phyloP scores from a whole-genome alignment of 2,888 invertebrate species.

The Alentia gelatinosa region DNA sequence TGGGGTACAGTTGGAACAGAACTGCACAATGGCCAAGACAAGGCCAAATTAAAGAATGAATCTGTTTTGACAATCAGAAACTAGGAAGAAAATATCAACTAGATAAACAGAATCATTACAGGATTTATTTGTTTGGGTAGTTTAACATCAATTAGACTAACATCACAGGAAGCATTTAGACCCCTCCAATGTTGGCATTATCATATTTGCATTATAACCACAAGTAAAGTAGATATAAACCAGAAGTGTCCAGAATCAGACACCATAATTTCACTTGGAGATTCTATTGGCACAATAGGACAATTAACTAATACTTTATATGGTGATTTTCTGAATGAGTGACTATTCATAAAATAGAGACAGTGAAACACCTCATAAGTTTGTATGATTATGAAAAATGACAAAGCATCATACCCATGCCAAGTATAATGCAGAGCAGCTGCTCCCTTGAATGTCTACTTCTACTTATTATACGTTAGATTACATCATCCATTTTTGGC shows the following conservation, averaged over 20 bases:
- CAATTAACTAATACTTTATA: not conserved
- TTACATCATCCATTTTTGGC: not conserved
- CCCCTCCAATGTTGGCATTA: no score
- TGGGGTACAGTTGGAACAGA: not conserved
- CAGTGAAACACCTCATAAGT: constrained; percentile 8
- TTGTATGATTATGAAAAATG: constrained; percentile 25
- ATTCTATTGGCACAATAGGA: not conserved
- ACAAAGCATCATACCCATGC: constrained; percentile 14
- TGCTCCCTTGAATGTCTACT: constrained; percentile 10
- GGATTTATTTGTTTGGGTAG: no score
- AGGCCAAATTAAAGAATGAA: not conserved
- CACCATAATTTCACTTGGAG: not conserved
- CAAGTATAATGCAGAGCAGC: not conserved
- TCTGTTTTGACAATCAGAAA: no score
- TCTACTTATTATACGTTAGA: not conserved
- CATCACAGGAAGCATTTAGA: no score
- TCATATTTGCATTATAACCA: no score
- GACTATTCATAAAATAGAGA: not conserved
- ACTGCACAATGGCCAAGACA: not conserved
- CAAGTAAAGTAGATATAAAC: no score
- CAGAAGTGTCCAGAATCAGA: not conserved
- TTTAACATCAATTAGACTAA: no score
- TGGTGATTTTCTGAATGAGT: not conserved
- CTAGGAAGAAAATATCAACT: not conserved
- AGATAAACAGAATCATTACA: not conserved